Base-by-base conservation (phyloP, 2,797 vertebrate genomes). In the Thripadectes ignobilis region DNA sequence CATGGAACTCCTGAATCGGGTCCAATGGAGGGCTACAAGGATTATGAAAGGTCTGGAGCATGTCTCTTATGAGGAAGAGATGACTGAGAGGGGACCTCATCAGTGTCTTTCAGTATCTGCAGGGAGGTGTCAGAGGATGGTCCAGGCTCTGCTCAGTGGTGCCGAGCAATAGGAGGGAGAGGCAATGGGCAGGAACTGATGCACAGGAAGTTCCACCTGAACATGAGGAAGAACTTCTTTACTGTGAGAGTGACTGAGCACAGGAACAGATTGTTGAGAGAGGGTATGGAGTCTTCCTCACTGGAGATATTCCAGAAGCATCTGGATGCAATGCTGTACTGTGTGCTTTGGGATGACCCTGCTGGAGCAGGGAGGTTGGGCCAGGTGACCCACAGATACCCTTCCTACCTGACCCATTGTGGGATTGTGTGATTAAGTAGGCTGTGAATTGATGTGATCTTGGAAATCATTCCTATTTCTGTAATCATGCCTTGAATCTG, bases 1-100 rank as follows among this genome's bases (percentile, higher is more conserved):
- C 34, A 2, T 5, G 66, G 32, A 21, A 22, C 18, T 49, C 1
- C 36, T 78, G 66, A 6, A 41, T 4, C 1, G 0, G 41, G 26
- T 13, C 22, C 36, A 38, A 51, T 0, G 1, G 30, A 32, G 54
- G 29, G 29, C 75, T 59, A 24, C 20, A 27, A 39, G 66, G 6
- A 30, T 46, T 27, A 41, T 6, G 22, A 32, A 26, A 22, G 13
- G 16, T 29, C 19, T 80, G 59, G 36, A 66, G 5, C 45, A 58
- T 26, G 38, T 24, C 38, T 6, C 2, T 20, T 34, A 1, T 0
- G 1, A n/a, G 59, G 45, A 69, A 49, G 30, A 65, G 43, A 14
- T 52, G 30, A 21, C 61, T 36, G 82, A 52, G 27, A 68, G 29
- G 18, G 12, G 1, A 23, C 36, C 22, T 45, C 41, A 22, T 16